Evolutionary conservation across 2,888 invertebrate genomes (phyloP), one percentile per base, ranked within the genome.

Genomic region (Eueremaeus valkanovi): DNA sequence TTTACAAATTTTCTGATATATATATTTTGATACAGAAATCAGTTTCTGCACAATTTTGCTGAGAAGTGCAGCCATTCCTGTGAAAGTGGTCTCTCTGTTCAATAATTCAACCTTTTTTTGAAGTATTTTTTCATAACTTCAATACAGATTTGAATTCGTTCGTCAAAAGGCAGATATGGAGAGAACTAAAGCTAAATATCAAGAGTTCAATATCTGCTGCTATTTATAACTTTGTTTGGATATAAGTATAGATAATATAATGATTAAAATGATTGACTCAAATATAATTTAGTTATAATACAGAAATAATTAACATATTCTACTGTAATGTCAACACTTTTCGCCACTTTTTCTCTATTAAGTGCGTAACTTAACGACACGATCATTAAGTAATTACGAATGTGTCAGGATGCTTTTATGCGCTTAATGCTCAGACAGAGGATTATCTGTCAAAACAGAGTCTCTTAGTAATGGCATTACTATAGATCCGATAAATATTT

Each of bases 301-400:
- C 36, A 13, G 18, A 45, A 45, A 13, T 58, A 58, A 58, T 58
- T 58, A 58, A 58, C 58, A 58, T 29, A 58, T n/a, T 27, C 0
- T 27, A 16, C 31, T 8, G 2, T 29, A 29, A 16, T 58, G 58
- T 58, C 58, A 58, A 58, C 58, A 31, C 29, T 0, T 31, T 29
- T 58, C 16, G 29, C 45, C 45, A 13, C 18, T 45, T 11, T 27
- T 55, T 55, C 21, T 24, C 61, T 18, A 31, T 36, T 3, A 18
- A 6, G 18, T 21, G 16, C 36, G n/a, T 36, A 31, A 33, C 24
- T 63, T 6, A 33, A 66, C n/a, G 36, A 66, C 63, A 66, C 27
- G 27, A 58, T 66, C 63, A 66, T 66, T 66, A 36, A 66, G 36
- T 66, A 66, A 66, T 66, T 66, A 66, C 36, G 31, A 16, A 66